phyloP scores from a whole-genome alignment of 2,888 invertebrate species.

The Dryocosmus kuriphilus region DNA sequence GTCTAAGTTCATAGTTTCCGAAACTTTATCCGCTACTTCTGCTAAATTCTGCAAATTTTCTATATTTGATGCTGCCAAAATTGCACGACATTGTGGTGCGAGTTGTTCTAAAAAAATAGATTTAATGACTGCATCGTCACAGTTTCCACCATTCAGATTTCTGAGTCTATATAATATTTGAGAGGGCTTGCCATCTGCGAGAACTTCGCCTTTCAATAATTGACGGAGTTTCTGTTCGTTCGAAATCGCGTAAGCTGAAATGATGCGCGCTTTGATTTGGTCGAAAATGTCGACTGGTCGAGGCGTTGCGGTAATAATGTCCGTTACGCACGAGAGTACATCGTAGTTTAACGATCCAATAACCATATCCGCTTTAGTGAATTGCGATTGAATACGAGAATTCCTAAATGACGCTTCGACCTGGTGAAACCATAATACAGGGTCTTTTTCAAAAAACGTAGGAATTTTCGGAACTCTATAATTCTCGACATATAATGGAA shows the following conservation, averaged over 20 bases:
- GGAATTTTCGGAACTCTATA: not conserved
- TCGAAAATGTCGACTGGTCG: not conserved
- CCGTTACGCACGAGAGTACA: not conserved
- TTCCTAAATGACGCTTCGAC: not conserved
- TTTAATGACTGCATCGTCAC: constrained; percentile 21
- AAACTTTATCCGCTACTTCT: no score
- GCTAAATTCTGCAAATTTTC: no score
- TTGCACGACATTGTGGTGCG: not conserved
- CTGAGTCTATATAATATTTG: not conserved
- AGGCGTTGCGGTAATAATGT: not conserved
- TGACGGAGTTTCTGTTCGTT: not conserved
- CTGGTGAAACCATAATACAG: not conserved
- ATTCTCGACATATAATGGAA: not conserved
- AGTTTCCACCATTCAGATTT: constrained; percentile 8
- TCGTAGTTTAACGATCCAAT: not conserved
- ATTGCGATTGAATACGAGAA: not conserved
- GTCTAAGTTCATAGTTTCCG: no score
- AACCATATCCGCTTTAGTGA: not conserved
- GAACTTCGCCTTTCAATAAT: not conserved
- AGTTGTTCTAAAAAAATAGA: constrained; percentile 37
- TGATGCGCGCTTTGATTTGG: not conserved
- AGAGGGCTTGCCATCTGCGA: not conserved
- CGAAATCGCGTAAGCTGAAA: not conserved
- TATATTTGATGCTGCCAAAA: not conserved
- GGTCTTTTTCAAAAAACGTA: not conserved